Percentiles rank a stretch among this genome's conserved stretches.
These are phyloP conservation scores for Leistus spinibarbis DNA, from an alignment of 2,888 invertebrate genomes.

Conservation along the genomic window DNA sequence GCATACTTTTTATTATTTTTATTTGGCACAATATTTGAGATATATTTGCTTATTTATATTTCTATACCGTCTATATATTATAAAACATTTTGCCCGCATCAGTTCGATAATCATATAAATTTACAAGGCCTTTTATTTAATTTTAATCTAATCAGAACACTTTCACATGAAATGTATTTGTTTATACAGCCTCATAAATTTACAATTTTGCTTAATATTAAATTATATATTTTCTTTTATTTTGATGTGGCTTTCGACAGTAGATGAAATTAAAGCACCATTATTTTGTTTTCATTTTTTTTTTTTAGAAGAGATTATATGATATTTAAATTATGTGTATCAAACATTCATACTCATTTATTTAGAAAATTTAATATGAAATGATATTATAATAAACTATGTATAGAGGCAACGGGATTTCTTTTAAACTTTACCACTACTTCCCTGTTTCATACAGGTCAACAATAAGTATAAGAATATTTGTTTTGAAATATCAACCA, in stretches of 20 bases:
- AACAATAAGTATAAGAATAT: slow-evolving; percentile 38
- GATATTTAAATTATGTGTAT: slow-evolving; percentile 26
- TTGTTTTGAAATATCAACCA: background rate
- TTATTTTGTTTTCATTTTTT: slow-evolving; percentile 8
- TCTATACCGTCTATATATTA: slow-evolving; percentile 32
- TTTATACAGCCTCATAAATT: slow-evolving; percentile 38
- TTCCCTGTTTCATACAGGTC: slow-evolving; percentile 29
- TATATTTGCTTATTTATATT: slow-evolving; percentile 31
- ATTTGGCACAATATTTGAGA: slow-evolving; percentile 39
- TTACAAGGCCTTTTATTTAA: slow-evolving; percentile 38
- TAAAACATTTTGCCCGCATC: slow-evolving; percentile 31
- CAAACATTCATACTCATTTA: slow-evolving; percentile 32
- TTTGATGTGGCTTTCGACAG: background rate
- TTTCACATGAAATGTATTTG: slow-evolving; percentile 23
- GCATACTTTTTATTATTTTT: slow-evolving; percentile 35
- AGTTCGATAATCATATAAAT: slow-evolving; percentile 39
- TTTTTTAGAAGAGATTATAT: slow-evolving; percentile 5
- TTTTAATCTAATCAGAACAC: slow-evolving; percentile 16
- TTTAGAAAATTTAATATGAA: slow-evolving; percentile 34
- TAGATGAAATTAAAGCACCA: slow-evolving; percentile 33
- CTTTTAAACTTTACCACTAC: slow-evolving; percentile 32
- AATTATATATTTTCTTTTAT: background rate
- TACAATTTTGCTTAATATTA: slow-evolving; percentile 18
- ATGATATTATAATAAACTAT: slow-evolving; percentile 37
- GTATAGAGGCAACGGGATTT: slow-evolving; percentile 37